Conservation (phyloP, 2,888 invertebrate genomes). For the Archips xylosteana region DNA sequence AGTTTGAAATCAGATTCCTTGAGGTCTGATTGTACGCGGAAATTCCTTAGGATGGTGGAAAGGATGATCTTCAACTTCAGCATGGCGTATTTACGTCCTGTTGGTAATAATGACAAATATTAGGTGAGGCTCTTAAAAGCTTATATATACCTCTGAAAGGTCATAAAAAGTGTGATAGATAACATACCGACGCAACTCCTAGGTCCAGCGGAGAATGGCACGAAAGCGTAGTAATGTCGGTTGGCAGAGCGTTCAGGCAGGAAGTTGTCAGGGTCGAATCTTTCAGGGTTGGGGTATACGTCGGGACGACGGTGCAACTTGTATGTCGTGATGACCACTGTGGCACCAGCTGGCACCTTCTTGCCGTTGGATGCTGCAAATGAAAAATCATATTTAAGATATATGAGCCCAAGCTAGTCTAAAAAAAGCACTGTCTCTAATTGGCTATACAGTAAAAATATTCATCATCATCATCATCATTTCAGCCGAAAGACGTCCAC, state of each 20-base stretch:
- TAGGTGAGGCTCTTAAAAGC: background rate
- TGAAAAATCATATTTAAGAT: constrained; percentile 12
- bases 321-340: constrained; percentile 88
- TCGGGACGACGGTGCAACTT: constrained; percentile 89
- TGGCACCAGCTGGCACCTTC: constrained; percentile 89
- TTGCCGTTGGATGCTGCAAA: constrained; percentile 86
- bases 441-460: background rate
- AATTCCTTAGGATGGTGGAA: constrained; percentile 90
- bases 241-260: constrained; percentile 91
- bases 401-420: background rate
- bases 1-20: constrained; percentile 89
- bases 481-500: too few species aligned
- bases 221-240: constrained; percentile 92
- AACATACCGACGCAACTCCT: constrained; percentile 91
- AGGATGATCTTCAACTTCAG: constrained; percentile 91
- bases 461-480: too few species aligned
- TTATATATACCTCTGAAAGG: too few species aligned
- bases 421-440: background rate
- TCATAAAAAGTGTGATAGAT: background rate
- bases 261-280: constrained; percentile 94
- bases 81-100: constrained; percentile 93
- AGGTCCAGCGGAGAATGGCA: constrained; percentile 94
- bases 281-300: constrained; percentile 91
- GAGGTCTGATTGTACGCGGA: constrained; percentile 88
- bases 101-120: constrained; percentile 45